phyloP scores from a whole-genome alignment of 2,113 vertebrate genomes.

The Picathartes gymnocephalus region DNA sequence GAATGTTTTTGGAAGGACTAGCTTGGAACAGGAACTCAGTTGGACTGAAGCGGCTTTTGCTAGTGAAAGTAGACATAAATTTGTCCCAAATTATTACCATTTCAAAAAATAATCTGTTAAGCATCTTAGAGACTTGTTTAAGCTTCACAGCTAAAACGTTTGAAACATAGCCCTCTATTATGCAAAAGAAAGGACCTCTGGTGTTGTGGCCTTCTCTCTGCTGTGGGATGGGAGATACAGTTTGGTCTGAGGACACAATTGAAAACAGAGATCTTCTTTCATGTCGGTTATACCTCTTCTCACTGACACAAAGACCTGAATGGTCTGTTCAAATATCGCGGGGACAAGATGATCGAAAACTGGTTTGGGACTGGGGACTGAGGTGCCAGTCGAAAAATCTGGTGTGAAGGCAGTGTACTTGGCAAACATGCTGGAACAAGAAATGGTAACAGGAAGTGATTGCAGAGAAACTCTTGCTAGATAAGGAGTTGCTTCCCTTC shows the following conservation, averaged over 20 bases:
- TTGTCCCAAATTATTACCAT: background rate
- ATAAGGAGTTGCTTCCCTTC: background rate
- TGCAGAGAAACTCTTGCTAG: background rate
- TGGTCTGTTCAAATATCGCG: background rate
- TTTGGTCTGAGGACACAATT: background rate
- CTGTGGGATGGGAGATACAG: background rate
- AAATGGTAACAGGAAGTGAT: background rate
- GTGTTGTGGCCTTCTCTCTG: background rate
- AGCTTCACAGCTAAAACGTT: background rate
- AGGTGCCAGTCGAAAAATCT: background rate
- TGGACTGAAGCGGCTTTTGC: background rate
- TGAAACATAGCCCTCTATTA: background rate
- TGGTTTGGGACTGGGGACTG: background rate
- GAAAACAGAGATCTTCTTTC: background rate
- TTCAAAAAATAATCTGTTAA: background rate
- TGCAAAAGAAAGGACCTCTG: background rate
- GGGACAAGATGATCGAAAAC: background rate
- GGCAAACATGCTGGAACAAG: background rate
- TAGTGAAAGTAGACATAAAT: background rate
- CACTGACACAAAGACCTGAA: background rate
- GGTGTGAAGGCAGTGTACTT: background rate
- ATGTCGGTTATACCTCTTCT: background rate
- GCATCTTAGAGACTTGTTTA: background rate
- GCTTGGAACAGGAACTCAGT: background rate
- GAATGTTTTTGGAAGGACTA: background rate